Base-by-base conservation (phyloP, 2,888 invertebrate genomes). In the Cantharis flavilabris region DNA sequence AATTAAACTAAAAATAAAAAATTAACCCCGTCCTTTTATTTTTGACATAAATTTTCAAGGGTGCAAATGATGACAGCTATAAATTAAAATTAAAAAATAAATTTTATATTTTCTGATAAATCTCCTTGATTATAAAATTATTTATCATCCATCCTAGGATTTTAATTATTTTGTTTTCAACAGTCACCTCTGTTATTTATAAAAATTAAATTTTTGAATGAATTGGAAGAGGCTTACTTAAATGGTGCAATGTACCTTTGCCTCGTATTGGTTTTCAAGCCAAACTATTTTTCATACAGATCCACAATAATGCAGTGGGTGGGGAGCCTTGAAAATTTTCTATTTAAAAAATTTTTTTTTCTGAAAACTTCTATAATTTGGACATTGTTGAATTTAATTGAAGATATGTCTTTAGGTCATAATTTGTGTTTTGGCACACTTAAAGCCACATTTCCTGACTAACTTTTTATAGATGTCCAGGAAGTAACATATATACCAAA, bases 391-490 rank as follows among this genome's bases (percentile, higher is more conserved):
- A 49, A 49, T 49, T 49, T 33, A 33, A 33, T 33, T 49, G 49
- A 49, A n/a, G 49, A 49, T 49, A 49, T 49, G n/a, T 49, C 49
- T 49, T 49, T 49, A 49, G 49, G 49, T 72, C 71, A 65, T 76
- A 73, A 63, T 30, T 30, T 33, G 49, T 75, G 23, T 77, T 77
- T 71, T 77, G 77, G 74, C 77, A 77, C 74, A 64, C 71, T 74
- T 73, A 73, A 26, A 62, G 28, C 16, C 23, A 75, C 72, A 67
- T 74, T 77, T 77, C 77, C 77, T 33, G 75, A 69, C 63, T 77
- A 62, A 77, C 77, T 74, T 77, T 77, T 75, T 77, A 71, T 77
- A 77, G 77, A 64, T 28, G 72, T 75, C 75, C 63, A 77, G 77
- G 77, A 77, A 77, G 74, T 64, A 23, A 23, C 65, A 49, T 49